Evolutionary conservation across 1,140 invertebrate species (phyloP).

Genomic region (Kradibia gibbosae): DNA sequence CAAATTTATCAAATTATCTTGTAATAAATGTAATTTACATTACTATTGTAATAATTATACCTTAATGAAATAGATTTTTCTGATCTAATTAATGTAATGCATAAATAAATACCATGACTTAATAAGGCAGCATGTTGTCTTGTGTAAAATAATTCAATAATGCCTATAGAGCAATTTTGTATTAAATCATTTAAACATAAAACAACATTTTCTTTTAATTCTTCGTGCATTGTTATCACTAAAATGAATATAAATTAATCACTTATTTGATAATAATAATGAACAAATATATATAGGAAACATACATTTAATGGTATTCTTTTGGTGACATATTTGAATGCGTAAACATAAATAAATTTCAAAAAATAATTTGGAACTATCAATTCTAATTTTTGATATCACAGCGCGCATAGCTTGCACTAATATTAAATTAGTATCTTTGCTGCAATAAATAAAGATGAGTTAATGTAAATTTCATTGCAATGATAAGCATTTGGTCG

Average conservation of each 20-base stretch:
- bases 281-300: slow-evolving; percentile 36
- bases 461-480: slow-evolving; percentile 60
- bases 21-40: slow-evolving; percentile 28
- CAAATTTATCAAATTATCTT: slow-evolving; percentile 41
- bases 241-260: slow-evolving; percentile 58
- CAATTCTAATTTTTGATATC: slow-evolving; percentile 67
- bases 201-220: slow-evolving; percentile 75
- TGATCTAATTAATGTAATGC: slow-evolving; percentile 74
- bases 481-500: neutral
- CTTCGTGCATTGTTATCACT: slow-evolving; percentile 73
- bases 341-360: slow-evolving; percentile 71
- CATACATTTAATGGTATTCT: slow-evolving; percentile 71
- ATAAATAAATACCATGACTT: slow-evolving; percentile 75
- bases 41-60: slow-evolving; percentile 62
- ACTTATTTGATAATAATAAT: slow-evolving; percentile 60
- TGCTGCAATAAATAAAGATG: slow-evolving; percentile 55
- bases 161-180: slow-evolving; percentile 66
- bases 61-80: slow-evolving; percentile 75
- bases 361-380: slow-evolving; percentile 69
- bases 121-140: slow-evolving; percentile 73
- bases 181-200: slow-evolving; percentile 73
- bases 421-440: slow-evolving; percentile 69
- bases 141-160: slow-evolving; percentile 72
- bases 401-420: slow-evolving; percentile 68
- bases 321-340: slow-evolving; percentile 71